These are phyloP conservation scores for Petroica traversi DNA, from an alignment of 2,113 vertebrate genomes.

Conservation along the genomic window DNA sequence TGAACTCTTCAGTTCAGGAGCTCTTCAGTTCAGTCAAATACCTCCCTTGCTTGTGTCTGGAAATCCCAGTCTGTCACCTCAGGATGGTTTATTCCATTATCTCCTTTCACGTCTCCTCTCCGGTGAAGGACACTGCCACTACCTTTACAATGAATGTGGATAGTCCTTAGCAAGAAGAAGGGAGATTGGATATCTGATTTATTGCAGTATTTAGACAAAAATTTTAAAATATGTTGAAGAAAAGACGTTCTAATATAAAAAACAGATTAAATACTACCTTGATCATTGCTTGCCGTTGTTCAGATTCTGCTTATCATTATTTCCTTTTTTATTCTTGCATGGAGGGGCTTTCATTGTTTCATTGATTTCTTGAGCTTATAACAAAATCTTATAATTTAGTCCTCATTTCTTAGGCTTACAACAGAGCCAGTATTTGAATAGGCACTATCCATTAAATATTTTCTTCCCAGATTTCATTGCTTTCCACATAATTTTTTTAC, in stretches of 20 bases:
- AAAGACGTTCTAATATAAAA: background rate
- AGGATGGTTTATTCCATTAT: background rate
- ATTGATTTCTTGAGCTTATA: background rate
- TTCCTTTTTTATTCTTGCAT: background rate
- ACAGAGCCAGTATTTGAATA: background rate
- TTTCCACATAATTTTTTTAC: background rate
- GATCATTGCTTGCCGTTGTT: fast-evolving
- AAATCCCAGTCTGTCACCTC: background rate
- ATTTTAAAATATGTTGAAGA: background rate
- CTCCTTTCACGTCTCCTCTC: background rate
- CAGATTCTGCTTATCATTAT: background rate
- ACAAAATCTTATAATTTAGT: background rate
- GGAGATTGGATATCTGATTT: background rate
- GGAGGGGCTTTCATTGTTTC: background rate
- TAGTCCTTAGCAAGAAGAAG: background rate
- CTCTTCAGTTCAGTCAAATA: background rate
- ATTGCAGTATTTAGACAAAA: background rate
- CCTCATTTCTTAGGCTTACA: background rate
- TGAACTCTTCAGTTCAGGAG: background rate
- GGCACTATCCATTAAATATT: background rate
- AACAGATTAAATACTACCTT: background rate
- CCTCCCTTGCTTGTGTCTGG: background rate
- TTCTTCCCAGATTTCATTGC: background rate
- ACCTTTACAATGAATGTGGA: background rate
- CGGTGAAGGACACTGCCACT: background rate